Evolutionary conservation across 2,113 vertebrate genomes (phyloP).

Genomic region (Alosa alosa): DNA sequence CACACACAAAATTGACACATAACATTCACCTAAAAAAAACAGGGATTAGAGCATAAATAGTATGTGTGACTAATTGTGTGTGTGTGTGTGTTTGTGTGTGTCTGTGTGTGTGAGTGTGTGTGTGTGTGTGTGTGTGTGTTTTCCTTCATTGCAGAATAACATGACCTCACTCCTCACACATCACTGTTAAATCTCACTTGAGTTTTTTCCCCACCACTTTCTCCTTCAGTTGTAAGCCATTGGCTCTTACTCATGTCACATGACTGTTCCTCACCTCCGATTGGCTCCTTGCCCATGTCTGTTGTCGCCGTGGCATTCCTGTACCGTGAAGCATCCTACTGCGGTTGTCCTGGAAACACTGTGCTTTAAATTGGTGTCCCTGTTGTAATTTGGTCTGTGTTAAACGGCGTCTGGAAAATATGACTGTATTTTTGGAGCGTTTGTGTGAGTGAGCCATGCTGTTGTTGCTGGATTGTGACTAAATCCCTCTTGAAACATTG

Average conservation of each 20-base stretch:
- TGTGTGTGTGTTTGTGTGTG: not conserved
- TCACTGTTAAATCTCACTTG: not conserved
- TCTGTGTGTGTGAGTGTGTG: not conserved
- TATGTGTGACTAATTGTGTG: not conserved
- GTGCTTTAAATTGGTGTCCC: not conserved
- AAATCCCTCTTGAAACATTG: not conserved
- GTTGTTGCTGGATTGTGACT: not conserved
- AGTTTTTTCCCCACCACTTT: not conserved
- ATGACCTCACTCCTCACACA: conserved; percentile 17
- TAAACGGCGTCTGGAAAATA: conserved; percentile 25
- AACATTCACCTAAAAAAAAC: not conserved
- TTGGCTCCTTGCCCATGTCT: not conserved
- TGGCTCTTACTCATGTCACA: not conserved
- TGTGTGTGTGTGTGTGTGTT: not conserved
- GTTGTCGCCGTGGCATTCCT: conserved; percentile 4
- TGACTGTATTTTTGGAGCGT: not conserved
- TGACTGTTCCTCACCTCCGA: not conserved
- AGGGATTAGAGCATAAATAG: not conserved
- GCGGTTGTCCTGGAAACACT: not conserved
- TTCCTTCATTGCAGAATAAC: not conserved
- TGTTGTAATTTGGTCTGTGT: not conserved
- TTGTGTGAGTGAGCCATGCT: not conserved
- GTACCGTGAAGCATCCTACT: not conserved
- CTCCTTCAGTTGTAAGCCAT: not conserved
- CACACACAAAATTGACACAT: not conserved